Evolutionary conservation across 2,113 vertebrate species (phyloP).

Genomic region (Otus sunia): DNA sequence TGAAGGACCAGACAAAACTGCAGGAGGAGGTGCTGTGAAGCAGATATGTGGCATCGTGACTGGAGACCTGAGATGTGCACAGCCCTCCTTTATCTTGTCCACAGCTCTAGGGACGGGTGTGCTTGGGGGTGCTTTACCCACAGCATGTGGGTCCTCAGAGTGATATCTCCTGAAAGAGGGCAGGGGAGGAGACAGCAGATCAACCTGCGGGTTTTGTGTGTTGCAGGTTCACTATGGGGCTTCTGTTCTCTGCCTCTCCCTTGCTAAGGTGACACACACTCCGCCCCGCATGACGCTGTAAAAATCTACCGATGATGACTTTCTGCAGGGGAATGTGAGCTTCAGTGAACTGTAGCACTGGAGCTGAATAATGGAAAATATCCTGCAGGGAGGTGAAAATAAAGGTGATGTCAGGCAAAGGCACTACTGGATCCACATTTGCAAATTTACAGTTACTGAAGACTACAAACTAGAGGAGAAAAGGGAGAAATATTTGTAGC

Average conservation of each 20-base stretch:
- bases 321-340: background rate
- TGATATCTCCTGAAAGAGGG: background rate
- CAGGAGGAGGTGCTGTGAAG: background rate
- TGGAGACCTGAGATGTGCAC: fast-evolving
- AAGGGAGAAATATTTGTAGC: background rate
- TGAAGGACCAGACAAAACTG: background rate
- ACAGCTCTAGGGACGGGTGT: fast-evolving
- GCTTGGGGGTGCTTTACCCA: background rate
- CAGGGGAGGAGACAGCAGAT: background rate
- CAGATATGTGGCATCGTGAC: fast-evolving
- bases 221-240: fast-evolving
- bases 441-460: background rate
- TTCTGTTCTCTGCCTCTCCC: background rate
- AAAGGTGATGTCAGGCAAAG: background rate
- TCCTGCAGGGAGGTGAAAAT: background rate
- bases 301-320: background rate
- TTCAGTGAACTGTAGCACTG: background rate
- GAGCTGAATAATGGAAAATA: background rate
- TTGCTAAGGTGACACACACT: background rate
- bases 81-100: background rate
- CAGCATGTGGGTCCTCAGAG: fast-evolving
- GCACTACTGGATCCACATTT: background rate
- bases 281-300: fast-evolving
- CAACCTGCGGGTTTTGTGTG: fast-evolving
- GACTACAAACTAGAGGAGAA: background rate